Base-by-base conservation (phyloP, 2,113 vertebrate genomes). In the Mus pahari region DNA sequence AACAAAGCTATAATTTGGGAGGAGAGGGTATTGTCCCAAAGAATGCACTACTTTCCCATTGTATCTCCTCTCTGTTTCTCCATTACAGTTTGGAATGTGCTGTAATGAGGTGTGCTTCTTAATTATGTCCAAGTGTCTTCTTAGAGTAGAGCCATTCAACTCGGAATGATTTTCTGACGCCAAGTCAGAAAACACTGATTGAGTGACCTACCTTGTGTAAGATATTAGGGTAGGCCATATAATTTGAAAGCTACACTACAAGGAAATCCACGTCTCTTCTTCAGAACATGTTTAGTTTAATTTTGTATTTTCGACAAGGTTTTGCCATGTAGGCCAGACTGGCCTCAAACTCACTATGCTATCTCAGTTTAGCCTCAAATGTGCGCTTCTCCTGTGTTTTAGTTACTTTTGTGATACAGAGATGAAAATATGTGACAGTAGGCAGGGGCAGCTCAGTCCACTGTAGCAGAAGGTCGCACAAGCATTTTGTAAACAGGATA, bases 61-160 rank as follows among this genome's bases (percentile, higher is more conserved):
- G 36, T 91, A 58, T 55, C 87, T 82, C 62, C 17, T 58, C 28
- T 94, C 92, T 75, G 68, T 92, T 94, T 92, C 60, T 86, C 88
- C 33, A 36, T 50, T 70, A 28, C 28, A 83, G 39, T 92, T 92
- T 73, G 28, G 64, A 7, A 45, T 74, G 74, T 55, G 53, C n/a
- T 73, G 64, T 22, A 31, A 31, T 10, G 17, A 82, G 53, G 39
- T 68, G 0, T 78, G 86, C 68, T 92, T 92, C 75, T 87, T 70
- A 87, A 70, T 90, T 90, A 91, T 81, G 86, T 81, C 62, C 55
- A 83, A 84, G 87, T 88, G 22, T 94, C 92, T 92, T 55, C 50
- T 94, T 58, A 77, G 28, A 90, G 19, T 24, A 8, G 48, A 64
- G n/a, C 60, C 48, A 24, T 48, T 96, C 82, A 95, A 62, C 60